Conservation (phyloP, 2,113 vertebrate species). For the Corynorhinus townsendii region DNA sequence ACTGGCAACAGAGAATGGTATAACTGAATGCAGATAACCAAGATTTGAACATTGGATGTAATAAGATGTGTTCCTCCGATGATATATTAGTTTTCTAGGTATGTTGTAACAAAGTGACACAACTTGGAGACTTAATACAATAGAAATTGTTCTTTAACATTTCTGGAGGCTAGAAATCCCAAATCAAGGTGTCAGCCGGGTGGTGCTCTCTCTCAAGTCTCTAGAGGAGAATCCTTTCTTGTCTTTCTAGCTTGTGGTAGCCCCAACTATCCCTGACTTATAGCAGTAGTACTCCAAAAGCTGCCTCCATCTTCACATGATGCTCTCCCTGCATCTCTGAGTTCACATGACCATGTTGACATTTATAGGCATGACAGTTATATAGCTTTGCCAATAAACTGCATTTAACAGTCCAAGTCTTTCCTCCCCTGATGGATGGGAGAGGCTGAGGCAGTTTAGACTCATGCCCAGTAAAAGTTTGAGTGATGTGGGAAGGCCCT, state of each 20-base stretch:
- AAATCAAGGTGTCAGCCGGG: not conserved
- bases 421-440: too few relatives aligned
- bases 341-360: not conserved
- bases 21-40: not conserved
- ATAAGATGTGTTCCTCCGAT: not conserved
- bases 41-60: not conserved
- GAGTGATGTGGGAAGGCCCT: too few relatives aligned
- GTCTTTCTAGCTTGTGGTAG: not conserved
- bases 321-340: not conserved
- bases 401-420: too few relatives aligned
- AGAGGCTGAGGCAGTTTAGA: too few relatives aligned
- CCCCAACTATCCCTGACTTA: not conserved
- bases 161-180: not conserved
- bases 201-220: not conserved
- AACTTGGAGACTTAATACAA: not conserved
- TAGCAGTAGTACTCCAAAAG: fast-evolving
- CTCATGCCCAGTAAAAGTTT: too few relatives aligned
- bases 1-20: not conserved
- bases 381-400: too few relatives aligned
- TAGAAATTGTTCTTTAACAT: not conserved
- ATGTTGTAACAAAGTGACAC: not conserved
- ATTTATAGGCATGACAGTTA: too few relatives aligned
- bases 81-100: not conserved
- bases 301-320: not conserved
- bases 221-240: not conserved